Base-by-base conservation (phyloP, 2,888 invertebrate species). In the Ommatoiulus sabulosus region DNA sequence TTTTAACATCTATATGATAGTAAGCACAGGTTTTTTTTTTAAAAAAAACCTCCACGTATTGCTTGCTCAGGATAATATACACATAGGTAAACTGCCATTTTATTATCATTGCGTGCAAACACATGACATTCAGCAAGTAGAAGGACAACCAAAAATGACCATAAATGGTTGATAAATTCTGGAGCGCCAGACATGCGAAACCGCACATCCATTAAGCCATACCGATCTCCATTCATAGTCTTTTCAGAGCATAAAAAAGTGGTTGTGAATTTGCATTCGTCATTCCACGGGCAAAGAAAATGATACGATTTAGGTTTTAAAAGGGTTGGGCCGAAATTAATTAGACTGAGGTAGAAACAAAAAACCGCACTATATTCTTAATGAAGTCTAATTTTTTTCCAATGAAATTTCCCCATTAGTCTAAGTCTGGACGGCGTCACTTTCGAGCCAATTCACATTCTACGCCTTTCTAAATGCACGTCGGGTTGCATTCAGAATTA, bases 391-490 rank as follows among this genome's bases (percentile, higher is more conserved):
- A 80, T 80, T 80, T 80, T 80, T 80, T 80, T 35, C 35, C 24
- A 10, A 12, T 80, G 35, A 15, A 12, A 12, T 12, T 80, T 80
- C 15, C 35, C 80, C 80, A 80, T 80, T 80, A 80, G 24, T 72
- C 24, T 4, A 72, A 72, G 72, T 24, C 24, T 24, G 24, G 35
- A 35, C 80, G 80, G 57, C 57, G 57, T 35, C 80, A 72, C 72
- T 72, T 72, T 20, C 72, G 24, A 72, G 80, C 35, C 12, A 80
- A 80, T 80, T 80, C 35, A 15, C 80, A 80, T 80, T 80, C 80
- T 80, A 80, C 80, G 80, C 80, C 35, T 80, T 35, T 80, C 80
- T 80, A 80, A 80, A 35, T 35, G 35, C 80, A 80, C 12, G 80
- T 80, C 35, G 80, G 12, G 35, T 35, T 80, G 80, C 80, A 80